Evolutionary conservation across 2,888 invertebrate genomes (phyloP), one percentile per base, ranked within the genome.

Genomic region (Drosophila sordidapex): DNA sequence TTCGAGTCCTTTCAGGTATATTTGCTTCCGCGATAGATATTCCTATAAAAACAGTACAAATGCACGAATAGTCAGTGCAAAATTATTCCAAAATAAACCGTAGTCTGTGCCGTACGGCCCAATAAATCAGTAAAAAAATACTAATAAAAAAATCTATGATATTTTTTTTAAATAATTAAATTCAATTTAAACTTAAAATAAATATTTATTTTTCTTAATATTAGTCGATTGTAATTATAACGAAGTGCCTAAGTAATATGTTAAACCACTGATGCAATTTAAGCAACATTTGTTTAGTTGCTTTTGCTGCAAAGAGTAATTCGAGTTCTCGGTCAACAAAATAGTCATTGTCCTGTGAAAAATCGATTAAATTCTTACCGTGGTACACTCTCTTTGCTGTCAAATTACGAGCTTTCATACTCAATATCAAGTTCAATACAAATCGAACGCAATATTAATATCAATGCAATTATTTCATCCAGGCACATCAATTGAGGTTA

Each of bases 341-440:
- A 49, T 59, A 76, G 61, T 73, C 71, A 67, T 82, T 87, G 76
- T 82, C 78, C 85, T 85, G 88, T n/a, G 85, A 89, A 86, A 86
- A 86, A 86, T 86, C 85, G 90, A 86, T 86, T 85, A 48, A 56
- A 58, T 72, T 87, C 73, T 57, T 74, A 66, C 76, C 74, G 84
- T 81, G 65, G 63, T 69, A 59, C 54, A 62, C 10, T 54, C 40
- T 52, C 40, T 48, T 65, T 52, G 63, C 74, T 79, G 82, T 76
- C 75, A 87, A 59, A 69, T 74, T 61, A 56, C 15, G 78, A 86
- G 85, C 85, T 86, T 84, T 84, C 66, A 31, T 35, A 54, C 54
- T 54, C 53, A 21, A 21, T 21, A 21, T 21, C 21, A 36, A 54
- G 65, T 69, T 76, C 40, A 68, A 81, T 69, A 54, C 53, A 57